Evolutionary conservation across 2,888 invertebrate genomes (phyloP), one percentile per base, ranked within the genome.

Genomic region (Vanessa cardui): DNA sequence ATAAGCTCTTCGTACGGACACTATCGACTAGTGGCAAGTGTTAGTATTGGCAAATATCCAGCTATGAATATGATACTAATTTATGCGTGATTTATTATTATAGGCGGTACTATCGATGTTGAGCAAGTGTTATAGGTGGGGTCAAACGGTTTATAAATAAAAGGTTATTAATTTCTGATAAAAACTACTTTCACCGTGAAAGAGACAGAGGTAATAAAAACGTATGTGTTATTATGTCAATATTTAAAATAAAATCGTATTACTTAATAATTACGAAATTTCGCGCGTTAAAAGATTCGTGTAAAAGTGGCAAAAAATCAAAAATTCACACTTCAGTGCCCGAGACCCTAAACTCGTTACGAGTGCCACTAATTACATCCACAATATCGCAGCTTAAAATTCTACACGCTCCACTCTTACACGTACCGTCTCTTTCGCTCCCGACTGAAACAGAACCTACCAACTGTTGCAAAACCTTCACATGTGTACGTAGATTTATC

Each of bases 331-430:
- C 83, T 83, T 83, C 82, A 81, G 78, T 83, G 77, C 76, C 80
- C 81, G 81, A 85, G 83, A 82, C 83, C 85, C 83, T 85, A 84
- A 88, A 83, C 86, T 85, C 86, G 86, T 87, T 86, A 86, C 82
- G 80, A 79, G 80, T 78, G 82, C 88, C 89, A 87, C 88, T 90
- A 90, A 89, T 89, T 89, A 88, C 86, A 85, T 78, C 82, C 84
- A 83, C 85, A 88, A 86, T 87, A 85, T 83, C 81, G 82, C 77
- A 83, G 88, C 87, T 88, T 87, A 86, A 89, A 88, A 86, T 88
- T 85, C 84, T 77, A 83, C 86, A 87, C 80, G 79, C 79, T 80
- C 83, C 84, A 84, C 85, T 83, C 81, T 76, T 65, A 46, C 45
- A 75, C 66, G 69, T 54, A 64, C 76, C 71, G 63, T 87, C 87